phyloP scores from a whole-genome alignment of 2,888 invertebrate genomes.

The Ischnus inquisitorius region DNA sequence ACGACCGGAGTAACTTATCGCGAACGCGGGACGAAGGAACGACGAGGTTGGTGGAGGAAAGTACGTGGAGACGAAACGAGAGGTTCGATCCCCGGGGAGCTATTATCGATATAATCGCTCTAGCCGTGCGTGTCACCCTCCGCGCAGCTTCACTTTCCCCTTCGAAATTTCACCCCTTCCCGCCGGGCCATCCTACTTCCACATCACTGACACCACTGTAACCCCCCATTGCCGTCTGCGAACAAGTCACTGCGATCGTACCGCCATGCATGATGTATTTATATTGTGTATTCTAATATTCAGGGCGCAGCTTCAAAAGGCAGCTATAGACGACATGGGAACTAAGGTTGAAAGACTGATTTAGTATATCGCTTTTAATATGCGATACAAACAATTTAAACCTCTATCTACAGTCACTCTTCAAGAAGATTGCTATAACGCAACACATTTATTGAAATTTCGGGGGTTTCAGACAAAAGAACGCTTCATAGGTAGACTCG shows the following conservation, averaged over 20 bases:
- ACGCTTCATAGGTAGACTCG: too few relatives aligned
- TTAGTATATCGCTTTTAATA: not conserved
- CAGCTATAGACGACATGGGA: not conserved
- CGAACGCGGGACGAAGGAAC: slow-evolving; percentile 37
- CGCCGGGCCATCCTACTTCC: slow-evolving; percentile 32
- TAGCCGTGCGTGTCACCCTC: slow-evolving; percentile 77
- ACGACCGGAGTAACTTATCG: slow-evolving; percentile 41
- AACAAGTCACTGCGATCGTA: slow-evolving; percentile 29
- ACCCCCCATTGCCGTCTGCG: slow-evolving; percentile 19
- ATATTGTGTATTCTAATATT: not conserved
- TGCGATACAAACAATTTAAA: not conserved
- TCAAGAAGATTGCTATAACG: too few relatives aligned
- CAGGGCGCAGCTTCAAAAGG: not conserved
- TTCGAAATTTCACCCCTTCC: slow-evolving; percentile 51
- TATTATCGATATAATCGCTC: slow-evolving; percentile 79
- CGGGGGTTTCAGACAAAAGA: too few relatives aligned
- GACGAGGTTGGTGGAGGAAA: slow-evolving; percentile 26
- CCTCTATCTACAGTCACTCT: too few relatives aligned
- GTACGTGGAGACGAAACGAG: slow-evolving; percentile 20
- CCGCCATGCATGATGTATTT: slow-evolving; percentile 21
- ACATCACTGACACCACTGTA: slow-evolving; percentile 23
- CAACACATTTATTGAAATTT: too few relatives aligned
- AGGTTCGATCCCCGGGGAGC: slow-evolving; percentile 74
- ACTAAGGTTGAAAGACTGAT: slow-evolving; percentile 1
- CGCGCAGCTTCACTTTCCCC: slow-evolving; percentile 46